These are phyloP conservation scores for Heliconius hewitsoni DNA, from an alignment of 1,140 invertebrate species.

Conservation along the genomic window DNA sequence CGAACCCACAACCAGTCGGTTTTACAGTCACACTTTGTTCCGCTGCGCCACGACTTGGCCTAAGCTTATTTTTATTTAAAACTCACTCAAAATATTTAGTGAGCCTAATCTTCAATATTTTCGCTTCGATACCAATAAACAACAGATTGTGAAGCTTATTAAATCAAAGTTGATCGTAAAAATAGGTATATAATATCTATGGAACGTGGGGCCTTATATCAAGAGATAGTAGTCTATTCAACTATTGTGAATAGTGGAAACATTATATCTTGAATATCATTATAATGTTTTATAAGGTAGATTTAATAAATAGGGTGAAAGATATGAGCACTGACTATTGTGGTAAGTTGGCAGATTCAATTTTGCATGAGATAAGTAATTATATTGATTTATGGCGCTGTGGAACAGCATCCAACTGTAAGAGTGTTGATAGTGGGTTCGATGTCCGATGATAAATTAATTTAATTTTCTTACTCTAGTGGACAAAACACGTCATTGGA, in stretches of 20 bases:
- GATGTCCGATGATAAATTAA: too few relatives aligned
- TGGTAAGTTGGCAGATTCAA: not conserved
- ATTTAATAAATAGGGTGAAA: conserved; percentile 12
- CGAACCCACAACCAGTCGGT: too few relatives aligned
- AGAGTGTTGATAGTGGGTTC: not conserved
- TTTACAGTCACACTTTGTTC: too few relatives aligned
- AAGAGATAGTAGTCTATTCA: conserved; percentile 29
- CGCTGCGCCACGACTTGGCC: too few relatives aligned
- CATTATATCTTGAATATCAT: conserved; percentile 10
- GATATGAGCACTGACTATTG: not conserved
- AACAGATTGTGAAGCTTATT: conserved; percentile 11
- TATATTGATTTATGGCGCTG: not conserved
- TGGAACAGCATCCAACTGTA: not conserved
- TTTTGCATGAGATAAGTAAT: not conserved
- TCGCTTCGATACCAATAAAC: not conserved
- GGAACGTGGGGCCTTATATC: conserved; percentile 20
- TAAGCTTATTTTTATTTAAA: not conserved
- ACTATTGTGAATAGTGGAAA: conserved; percentile 5
- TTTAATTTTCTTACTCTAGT: not conserved
- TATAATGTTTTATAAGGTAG: conserved; percentile 8
- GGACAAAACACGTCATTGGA: not conserved
- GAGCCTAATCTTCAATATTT: not conserved
- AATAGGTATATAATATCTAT: not conserved
- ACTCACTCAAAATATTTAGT: not conserved
- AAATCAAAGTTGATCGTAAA: conserved; percentile 26